Evolutionary conservation across 2,888 invertebrate genomes (phyloP), one percentile per base, ranked within the genome.

Genomic region (Ormyrus nitidulus): DNA sequence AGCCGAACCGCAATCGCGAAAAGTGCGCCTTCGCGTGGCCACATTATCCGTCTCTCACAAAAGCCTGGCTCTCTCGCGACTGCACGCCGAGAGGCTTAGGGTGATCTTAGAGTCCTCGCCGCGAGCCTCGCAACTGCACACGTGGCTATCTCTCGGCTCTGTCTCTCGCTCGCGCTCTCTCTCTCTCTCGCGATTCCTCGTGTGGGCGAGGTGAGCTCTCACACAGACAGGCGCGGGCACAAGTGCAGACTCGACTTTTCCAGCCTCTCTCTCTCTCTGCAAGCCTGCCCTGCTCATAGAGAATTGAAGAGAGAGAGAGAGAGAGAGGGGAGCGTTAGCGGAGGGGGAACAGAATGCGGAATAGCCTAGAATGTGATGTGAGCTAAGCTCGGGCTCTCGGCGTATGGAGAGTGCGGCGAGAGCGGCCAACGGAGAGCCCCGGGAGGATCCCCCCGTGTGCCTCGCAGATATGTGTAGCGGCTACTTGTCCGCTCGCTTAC

Each of bases 341-440:
- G 90, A 88, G 89, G 90, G 90, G 86, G 90, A 90, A 90, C 86
- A 90, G 90, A 90, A 90, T 90, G 90, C 90, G 90, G 90, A 90
- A 90, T 90, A 90, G 90, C 90, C 90, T 90, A 90, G 90, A 90
- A 90, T 90, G 90, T 89, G 89, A 19, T 19, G 19, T 19, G 19
- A 19, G 19, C 19, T 19, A 19, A 19, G 19, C 19, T 2, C 19
- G 19, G 2, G 19, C 19, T 19, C 19, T 19, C 19, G 19, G 19
- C 19, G 19, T 19, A 19, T 19, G 19, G 19, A 19, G 19, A 19
- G 19, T 19, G 19, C 19, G 19, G 19, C 1, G 19, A 19, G 19
- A 19, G 19, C 19, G 19, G 19, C 19, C 19, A 19, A 19, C 19
- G 19, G 19, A 19, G 19, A 19, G 19, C 19, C 19, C 19, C 19